These are phyloP conservation scores for Seira ritae DNA, from an alignment of 2,888 invertebrate species.

Conservation along the genomic window DNA sequence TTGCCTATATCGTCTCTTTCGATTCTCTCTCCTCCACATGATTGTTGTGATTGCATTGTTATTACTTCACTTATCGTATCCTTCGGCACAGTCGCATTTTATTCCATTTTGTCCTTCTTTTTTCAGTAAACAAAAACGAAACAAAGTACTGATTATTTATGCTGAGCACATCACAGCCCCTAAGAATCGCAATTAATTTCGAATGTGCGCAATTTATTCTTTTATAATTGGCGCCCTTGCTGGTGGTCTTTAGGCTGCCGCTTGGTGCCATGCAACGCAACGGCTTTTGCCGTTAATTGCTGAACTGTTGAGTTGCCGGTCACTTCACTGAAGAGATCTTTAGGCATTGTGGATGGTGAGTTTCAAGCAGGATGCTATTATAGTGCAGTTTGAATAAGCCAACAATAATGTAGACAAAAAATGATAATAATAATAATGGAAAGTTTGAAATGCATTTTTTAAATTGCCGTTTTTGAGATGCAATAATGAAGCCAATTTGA, in stretches of 20 bases:
- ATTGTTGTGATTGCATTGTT: neutral
- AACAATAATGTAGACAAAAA: neutral
- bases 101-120: constrained; percentile 5
- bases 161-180: constrained; percentile 10
- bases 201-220: constrained; percentile 24
- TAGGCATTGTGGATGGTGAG: neutral
- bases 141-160: constrained; percentile 17
- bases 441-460: constrained; percentile 5
- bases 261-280: neutral
- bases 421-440: neutral
- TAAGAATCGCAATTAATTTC: constrained; percentile 18
- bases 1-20: neutral
- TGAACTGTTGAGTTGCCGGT: neutral
- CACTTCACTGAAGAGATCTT: neutral
- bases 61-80: neutral
- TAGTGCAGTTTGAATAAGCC: no score
- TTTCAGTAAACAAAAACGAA: constrained; percentile 5
- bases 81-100: constrained; percentile 4
- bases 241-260: constrained; percentile 11
- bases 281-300: neutral
- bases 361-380: neutral
- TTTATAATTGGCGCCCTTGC: constrained; percentile 6
- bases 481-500: constrained; percentile 7
- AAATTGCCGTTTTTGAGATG: neutral
- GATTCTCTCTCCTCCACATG: constrained; percentile 10